Evolutionary conservation across 92 coral and sea anemone genomes (phyloP).

Genomic region (Phenganax stokvisi): DNA sequence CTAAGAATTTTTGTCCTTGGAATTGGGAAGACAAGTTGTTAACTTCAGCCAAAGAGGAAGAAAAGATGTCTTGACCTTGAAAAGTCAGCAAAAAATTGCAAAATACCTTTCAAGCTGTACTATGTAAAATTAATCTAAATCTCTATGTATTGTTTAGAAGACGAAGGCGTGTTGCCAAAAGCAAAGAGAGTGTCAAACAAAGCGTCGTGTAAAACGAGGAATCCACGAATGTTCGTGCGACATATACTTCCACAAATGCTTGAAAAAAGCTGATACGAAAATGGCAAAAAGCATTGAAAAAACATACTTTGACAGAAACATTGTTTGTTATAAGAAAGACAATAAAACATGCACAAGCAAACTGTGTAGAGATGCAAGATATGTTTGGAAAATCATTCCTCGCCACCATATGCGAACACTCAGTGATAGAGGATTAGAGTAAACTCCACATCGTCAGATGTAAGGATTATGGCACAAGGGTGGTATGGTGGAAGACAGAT

Average conservation of each 20-base stretch:
- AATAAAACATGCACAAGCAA: not conserved
- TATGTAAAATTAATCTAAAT: not conserved
- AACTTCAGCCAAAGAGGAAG: too few relatives aligned
- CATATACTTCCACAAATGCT: slow-evolving; percentile 18
- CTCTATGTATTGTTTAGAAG: not conserved
- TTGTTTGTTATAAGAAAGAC: slow-evolving; percentile 23
- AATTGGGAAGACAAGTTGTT: too few relatives aligned
- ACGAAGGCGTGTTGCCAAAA: slow-evolving; percentile 23
- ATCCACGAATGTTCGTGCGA: slow-evolving; percentile 37
- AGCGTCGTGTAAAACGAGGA: slow-evolving; percentile 25
- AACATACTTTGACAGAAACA: slow-evolving; percentile 25
- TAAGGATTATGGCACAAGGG: too few relatives aligned
- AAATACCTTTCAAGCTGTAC: not conserved
- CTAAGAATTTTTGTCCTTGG: too few relatives aligned
- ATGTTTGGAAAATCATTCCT: slow-evolving; percentile 1
- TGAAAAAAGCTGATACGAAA: slow-evolving; percentile 9
- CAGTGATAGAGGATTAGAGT: too few relatives aligned
- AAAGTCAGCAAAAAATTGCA: too few relatives aligned
- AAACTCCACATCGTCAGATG: too few relatives aligned
- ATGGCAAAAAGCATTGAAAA: slow-evolving; percentile 32
- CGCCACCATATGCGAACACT: slow-evolving; percentile 2
- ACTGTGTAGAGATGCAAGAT: not conserved
- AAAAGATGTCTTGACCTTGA: too few relatives aligned
- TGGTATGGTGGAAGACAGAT: too few relatives aligned
- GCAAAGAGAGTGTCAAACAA: slow-evolving; percentile 4